Base-by-base conservation (phyloP, 2,888 invertebrate genomes). In the Drosophila subquinaria region DNA sequence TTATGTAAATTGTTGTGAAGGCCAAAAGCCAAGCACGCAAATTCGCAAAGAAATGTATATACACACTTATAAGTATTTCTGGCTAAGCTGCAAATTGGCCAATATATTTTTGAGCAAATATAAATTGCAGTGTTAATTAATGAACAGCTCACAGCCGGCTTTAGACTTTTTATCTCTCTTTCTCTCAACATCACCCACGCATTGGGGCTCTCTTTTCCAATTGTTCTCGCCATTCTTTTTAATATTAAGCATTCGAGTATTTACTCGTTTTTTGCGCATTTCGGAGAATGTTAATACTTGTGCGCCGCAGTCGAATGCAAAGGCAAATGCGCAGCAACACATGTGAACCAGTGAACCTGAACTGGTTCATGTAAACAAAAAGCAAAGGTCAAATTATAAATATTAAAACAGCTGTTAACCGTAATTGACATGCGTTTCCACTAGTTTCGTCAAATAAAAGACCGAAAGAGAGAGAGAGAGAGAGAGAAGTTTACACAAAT, bases 1-100 rank as follows among this genome's bases (percentile, higher is more conserved):
- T 69, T 79, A 65, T 76, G 53, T 56, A 69, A 62, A 79, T 76
- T 69, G 42, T 48, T 42, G 13, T 23, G 64, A 80, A 82, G 71
- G 76, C 64, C 62, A 52, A 17, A 43, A 5, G 8, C 10, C 6
- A 36, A 59, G 48, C 69, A 71, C 64, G 71, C 55, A 76, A 67
- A 74, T 56, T 65, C 42, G 52, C 42, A 68, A 59, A 35, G 10
- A 47, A 47, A 61, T 17, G n/a, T 47, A 30, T 20, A 15, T 5
- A 47, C 36, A 38, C 8, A 27, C 1, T 13, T 13, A 4, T n/a
- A 42, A 33, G 40, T 43, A 61, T 36, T 61, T 69, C 51, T 43
- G 48, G 43, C 23, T 20, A 35, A 74, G 53, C 27, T 69, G 56
- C 72, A 48, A 72, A 62, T 59, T 62, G 42, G 23, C 11, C 35